phyloP scores from a whole-genome alignment of 1,140 invertebrate genomes.

The Trichoplusia ni region DNA sequence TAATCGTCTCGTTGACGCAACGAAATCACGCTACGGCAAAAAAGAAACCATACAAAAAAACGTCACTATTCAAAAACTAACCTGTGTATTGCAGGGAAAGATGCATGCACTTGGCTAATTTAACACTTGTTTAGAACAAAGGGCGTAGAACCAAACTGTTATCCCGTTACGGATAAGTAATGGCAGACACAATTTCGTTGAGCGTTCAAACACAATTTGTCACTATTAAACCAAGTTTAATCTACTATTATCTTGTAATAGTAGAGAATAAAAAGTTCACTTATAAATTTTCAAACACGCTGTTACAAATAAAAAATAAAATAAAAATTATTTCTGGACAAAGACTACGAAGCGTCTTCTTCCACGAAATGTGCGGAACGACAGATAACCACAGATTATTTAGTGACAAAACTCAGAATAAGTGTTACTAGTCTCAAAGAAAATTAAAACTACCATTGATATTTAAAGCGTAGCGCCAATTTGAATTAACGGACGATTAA shows the following conservation, averaged over 20 bases:
- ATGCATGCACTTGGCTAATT: slow-evolving; percentile 81
- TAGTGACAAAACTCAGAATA: neutral
- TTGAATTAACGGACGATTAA: too few relatives aligned
- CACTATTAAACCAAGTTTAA: slow-evolving; percentile 53
- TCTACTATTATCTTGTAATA: slow-evolving; percentile 61
- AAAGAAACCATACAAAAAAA: neutral
- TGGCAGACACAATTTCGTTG: slow-evolving; percentile 68
- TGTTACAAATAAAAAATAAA: slow-evolving; percentile 68
- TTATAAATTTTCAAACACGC: slow-evolving; percentile 43
- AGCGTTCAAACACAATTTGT: slow-evolving; percentile 52
- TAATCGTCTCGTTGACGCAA: slow-evolving; percentile 59
- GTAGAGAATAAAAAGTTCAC: slow-evolving; percentile 49
- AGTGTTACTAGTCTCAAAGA: neutral
- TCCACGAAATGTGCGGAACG: slow-evolving; percentile 52
- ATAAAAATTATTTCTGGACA: slow-evolving; percentile 68
- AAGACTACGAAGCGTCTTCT: slow-evolving; percentile 66
- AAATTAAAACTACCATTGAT: neutral
- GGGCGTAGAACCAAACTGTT: slow-evolving; percentile 76
- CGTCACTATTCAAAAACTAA: slow-evolving; percentile 43
- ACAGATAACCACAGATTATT: slow-evolving; percentile 7
- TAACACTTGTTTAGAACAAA: slow-evolving; percentile 76
- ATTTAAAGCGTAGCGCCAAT: slow-evolving; percentile 21
- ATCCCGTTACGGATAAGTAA: slow-evolving; percentile 80
- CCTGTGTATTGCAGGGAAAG: slow-evolving; percentile 81
- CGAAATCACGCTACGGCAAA: slow-evolving; percentile 21